Base-by-base conservation (phyloP, 2,797 vertebrate genomes). In the Geotrypetes seraphini region DNA sequence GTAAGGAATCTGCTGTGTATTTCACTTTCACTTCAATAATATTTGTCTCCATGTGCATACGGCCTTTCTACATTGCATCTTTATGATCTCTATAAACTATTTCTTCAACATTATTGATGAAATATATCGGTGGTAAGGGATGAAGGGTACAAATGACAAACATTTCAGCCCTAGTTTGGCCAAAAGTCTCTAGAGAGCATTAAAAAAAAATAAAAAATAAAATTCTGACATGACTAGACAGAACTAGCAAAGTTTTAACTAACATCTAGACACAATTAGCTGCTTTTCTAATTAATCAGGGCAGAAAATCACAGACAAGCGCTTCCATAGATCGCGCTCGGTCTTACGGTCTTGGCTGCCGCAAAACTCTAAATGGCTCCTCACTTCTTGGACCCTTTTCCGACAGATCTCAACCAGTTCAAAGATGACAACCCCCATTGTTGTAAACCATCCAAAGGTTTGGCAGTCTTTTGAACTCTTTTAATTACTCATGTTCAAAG, bases 271-370 rank as follows among this genome's bases (percentile, higher is more conserved):
- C 62, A 67, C 81, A 85, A 78, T 76, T 81, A 80, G 50, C 52
- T 66, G 78, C 82, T 87, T 88, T 95, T 92, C 87, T 87, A 70
- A 90, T 84, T 92, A 94, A 96, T 94, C 88, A 93, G 91, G 88
- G 91, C 86, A 87, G 91, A 97, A 96, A 95, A 97, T 94, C 72
- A 75, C 74, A 88, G 78, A 92, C 88, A 92, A 92, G 83, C 72
- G 79, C 66, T 62, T 66, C 71, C 63, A 75, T 60, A 75, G 59
- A 51, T 50, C 54, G 53, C 55, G 59, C 54, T 61, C 59, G 53
- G 48, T 40, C 50, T 54, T 61, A 52, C 53, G 71, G 68, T 71
- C 60, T 69, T 39, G n/a, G n/a, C n/a, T n/a, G n/a, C 47, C 58
- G 66, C 59, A 69, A 31, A 60, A 63, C 53, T 62, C 48, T 60